These are phyloP conservation scores for Hybognathus amarus DNA, from an alignment of 2,797 vertebrate genomes.

Conservation along the genomic window DNA sequence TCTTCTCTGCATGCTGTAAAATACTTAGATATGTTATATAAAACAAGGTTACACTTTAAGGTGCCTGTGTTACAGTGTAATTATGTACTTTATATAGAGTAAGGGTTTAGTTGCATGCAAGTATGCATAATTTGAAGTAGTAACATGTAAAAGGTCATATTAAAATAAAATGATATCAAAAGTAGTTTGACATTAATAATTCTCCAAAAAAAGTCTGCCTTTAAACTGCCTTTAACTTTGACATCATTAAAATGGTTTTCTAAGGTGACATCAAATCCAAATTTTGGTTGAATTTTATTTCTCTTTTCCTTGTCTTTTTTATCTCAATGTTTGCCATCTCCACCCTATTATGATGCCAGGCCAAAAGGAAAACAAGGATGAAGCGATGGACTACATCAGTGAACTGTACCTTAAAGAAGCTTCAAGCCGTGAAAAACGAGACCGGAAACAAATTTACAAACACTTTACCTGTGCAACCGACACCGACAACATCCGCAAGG, in stretches of 20 bases:
- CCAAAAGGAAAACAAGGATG: not conserved
- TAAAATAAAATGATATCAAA: not conserved
- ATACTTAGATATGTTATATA: not conserved
- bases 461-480: constrained; percentile 53
- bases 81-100: too few relatives aligned
- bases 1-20: not conserved
- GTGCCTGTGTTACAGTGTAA: too few relatives aligned
- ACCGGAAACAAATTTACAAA: not conserved
- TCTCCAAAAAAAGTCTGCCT: not conserved
- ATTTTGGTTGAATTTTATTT: not conserved
- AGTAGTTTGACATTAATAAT: too few relatives aligned
- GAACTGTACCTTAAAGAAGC: not conserved
- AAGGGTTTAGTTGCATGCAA: too few relatives aligned
- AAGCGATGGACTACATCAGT: constrained; percentile 5
- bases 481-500: constrained; percentile 78
- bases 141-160: not conserved
- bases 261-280: not conserved
- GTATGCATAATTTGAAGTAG: too few relatives aligned
- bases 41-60: not conserved
- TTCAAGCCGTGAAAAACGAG: not conserved
- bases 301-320: not conserved
- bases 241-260: not conserved
- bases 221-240: not conserved
- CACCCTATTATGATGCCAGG: constrained; percentile 15
- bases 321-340: constrained; percentile 1